phyloP scores from a whole-genome alignment of 2,888 invertebrate species.

The Drosophila monieri region DNA sequence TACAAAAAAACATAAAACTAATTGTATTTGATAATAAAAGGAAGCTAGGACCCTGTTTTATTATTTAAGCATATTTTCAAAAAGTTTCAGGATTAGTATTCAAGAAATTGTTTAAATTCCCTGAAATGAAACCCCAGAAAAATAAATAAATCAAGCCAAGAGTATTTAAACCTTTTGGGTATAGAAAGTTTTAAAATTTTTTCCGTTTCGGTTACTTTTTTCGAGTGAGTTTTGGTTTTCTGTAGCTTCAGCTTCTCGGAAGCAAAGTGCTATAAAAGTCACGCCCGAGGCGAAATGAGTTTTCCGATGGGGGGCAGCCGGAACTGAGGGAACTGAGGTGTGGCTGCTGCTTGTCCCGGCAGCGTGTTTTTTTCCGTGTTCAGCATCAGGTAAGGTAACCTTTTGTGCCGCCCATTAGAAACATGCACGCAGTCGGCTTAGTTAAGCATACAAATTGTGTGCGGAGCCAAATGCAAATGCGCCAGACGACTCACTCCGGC shows the following conservation, averaged over 20 bases:
- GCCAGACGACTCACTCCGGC: slow-evolving; percentile 44
- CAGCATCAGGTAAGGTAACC: slow-evolving; percentile 72
- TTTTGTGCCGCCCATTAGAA: slow-evolving; percentile 77
- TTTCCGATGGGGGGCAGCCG: slow-evolving; percentile 46
- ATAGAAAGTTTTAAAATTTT: slow-evolving; percentile 20
- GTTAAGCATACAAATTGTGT: slow-evolving; percentile 68
- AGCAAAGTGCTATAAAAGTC: slow-evolving; percentile 77
- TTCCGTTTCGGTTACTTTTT: slow-evolving; percentile 1
- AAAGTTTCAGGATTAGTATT: too few relatives aligned
- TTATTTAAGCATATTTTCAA: too few relatives aligned
- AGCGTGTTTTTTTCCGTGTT: slow-evolving; percentile 46
- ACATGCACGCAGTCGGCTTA: slow-evolving; percentile 76
- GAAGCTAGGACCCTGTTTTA: too few relatives aligned
- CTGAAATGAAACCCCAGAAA: background rate
- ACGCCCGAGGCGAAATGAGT: slow-evolving; percentile 76
- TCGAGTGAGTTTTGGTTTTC: slow-evolving; percentile 21
- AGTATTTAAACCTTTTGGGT: slow-evolving; percentile 26
- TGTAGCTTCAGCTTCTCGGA: slow-evolving; percentile 29
- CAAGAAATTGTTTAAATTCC: background rate
- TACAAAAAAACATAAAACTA: too few relatives aligned
- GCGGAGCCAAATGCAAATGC: slow-evolving; percentile 67
- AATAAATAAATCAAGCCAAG: slow-evolving; percentile 5
- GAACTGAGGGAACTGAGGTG: slow-evolving; percentile 23
- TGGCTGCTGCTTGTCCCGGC: slow-evolving; percentile 30
- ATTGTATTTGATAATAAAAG: too few relatives aligned